Percentiles rank a stretch among this genome's conserved stretches.
Evolutionary conservation across 1,140 invertebrate species (phyloP).

Genomic region (Drosophila oshimai): DNA sequence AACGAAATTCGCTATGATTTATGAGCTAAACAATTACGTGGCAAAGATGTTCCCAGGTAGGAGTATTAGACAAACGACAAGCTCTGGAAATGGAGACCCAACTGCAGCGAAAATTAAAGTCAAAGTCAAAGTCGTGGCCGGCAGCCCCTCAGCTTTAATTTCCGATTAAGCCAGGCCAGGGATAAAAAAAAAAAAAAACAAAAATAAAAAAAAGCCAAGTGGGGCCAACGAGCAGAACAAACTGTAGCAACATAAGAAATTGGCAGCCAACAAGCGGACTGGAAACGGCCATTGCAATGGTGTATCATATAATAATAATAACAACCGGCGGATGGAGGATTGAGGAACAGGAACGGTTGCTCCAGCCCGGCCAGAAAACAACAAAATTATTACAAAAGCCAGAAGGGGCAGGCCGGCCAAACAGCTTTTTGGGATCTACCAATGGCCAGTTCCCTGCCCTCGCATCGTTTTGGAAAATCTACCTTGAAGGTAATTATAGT

Average conservation of each 20-base stretch:
- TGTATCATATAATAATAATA: constrained; percentile 81
- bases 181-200: constrained; percentile 21
- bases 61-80: constrained; percentile 34
- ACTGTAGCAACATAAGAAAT: constrained; percentile 72
- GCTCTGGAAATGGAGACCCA: constrained; percentile 31
- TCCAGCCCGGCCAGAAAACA: constrained; percentile 19
- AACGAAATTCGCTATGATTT: constrained; percentile 68
- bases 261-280: constrained; percentile 66
- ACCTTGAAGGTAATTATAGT: constrained; percentile 83
- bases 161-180: constrained; percentile 66
- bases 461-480: constrained; percentile 82
- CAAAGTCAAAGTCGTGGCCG: constrained; percentile 65
- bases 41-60: constrained; percentile 68
- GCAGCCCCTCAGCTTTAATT: constrained; percentile 76
- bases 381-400: constrained; percentile 73
- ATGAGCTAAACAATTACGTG: constrained; percentile 72
- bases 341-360: constrained; percentile 9
- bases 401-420: constrained; percentile 48
- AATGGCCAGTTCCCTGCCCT: constrained; percentile 49
- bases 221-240: constrained; percentile 64
- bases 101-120: constrained; percentile 68
- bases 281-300: constrained; percentile 72
- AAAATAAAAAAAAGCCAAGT: constrained; percentile 19
- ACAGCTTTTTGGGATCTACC: constrained; percentile 48
- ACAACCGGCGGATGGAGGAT: constrained; percentile 22